Conservation (phyloP, 2,113 vertebrate genomes). For the Osmerus mordax region DNA sequence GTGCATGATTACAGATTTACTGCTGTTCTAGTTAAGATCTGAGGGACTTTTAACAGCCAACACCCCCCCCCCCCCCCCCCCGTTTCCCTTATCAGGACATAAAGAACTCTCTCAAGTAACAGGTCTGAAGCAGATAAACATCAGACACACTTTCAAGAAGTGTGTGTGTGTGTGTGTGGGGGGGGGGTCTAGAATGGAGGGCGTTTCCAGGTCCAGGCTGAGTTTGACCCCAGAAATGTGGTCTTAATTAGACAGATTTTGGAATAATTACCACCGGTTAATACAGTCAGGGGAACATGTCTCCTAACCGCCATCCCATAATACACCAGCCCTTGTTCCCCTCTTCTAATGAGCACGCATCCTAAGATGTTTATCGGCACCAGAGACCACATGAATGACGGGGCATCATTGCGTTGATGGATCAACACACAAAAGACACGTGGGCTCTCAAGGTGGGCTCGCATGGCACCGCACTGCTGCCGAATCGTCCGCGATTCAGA, state of each 20-base stretch:
- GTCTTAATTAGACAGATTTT: constrained; percentile 54
- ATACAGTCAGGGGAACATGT: constrained; percentile 39
- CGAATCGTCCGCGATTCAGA: too few relatives aligned
- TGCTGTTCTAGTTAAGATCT: neutral
- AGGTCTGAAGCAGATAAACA: constrained; percentile 11
- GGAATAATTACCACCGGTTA: constrained; percentile 36
- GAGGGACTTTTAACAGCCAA: neutral
- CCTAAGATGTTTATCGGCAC: neutral
- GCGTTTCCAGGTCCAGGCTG: constrained; percentile 32
- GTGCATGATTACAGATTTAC: neutral
- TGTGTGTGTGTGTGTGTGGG: constrained; percentile 23
- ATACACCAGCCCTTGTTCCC: constrained; percentile 28
- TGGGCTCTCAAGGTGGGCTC: too few relatives aligned
- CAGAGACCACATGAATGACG: too few relatives aligned
- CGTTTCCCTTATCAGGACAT: constrained; percentile 3
- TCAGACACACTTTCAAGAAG: constrained; percentile 24
- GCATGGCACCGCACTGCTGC: too few relatives aligned
- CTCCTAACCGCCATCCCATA: constrained; percentile 37
- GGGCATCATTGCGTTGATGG: too few relatives aligned
- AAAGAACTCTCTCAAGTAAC: neutral
- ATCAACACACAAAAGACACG: too few relatives aligned
- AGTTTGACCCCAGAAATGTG: constrained; percentile 48
- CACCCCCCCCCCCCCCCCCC: neutral
- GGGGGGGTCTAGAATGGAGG: constrained; percentile 30
- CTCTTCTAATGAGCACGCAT: constrained; percentile 15